phyloP scores from a whole-genome alignment of 1,140 invertebrate species.

The Hylaeus volcanicus region DNA sequence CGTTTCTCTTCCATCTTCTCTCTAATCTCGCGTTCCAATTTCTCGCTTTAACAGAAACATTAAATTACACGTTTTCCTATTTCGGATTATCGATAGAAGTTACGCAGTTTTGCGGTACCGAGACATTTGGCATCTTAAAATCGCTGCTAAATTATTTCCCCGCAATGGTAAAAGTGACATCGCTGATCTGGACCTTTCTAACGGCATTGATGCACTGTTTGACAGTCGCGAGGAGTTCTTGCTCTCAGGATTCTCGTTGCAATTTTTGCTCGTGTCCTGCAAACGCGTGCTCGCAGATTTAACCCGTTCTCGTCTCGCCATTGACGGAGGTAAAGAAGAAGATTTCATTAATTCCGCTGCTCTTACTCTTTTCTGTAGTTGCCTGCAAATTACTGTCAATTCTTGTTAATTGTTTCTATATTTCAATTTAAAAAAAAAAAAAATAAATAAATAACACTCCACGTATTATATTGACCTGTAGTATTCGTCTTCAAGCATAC shows the following conservation, averaged over 20 bases:
- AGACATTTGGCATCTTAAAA: constrained; percentile 85
- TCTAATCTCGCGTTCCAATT: constrained; percentile 84
- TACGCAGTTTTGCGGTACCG: constrained; percentile 70
- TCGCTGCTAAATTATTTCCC: constrained; percentile 86
- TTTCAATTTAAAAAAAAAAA: too few species aligned
- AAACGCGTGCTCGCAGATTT: constrained; percentile 76
- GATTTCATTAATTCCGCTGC: constrained; percentile 85
- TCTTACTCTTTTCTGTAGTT: constrained; percentile 85
- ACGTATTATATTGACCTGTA: constrained; percentile 81
- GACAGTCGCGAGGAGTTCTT: constrained; percentile 68
- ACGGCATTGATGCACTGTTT: constrained; percentile 66
- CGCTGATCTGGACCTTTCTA: constrained; percentile 77
- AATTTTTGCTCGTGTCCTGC: constrained; percentile 74
- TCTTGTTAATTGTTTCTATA: background rate
- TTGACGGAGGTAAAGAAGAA: constrained; percentile 85
- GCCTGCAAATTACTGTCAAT: constrained; percentile 73
- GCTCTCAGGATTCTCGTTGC: constrained; percentile 60
- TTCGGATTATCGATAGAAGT: background rate
- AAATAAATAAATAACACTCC: background rate
- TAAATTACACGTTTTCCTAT: too few species aligned
- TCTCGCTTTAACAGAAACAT: constrained; percentile 77
- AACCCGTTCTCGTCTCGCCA: constrained; percentile 84
- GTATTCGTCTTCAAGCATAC: constrained; percentile 86
- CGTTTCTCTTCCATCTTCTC: constrained; percentile 82
- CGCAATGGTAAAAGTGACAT: constrained; percentile 79